A percentile compares a stretch with the other conserved stretches of the same genome.
Evolutionary conservation across 2,797 vertebrate species (phyloP).

Genomic region (Hozukius guyotensis): DNA sequence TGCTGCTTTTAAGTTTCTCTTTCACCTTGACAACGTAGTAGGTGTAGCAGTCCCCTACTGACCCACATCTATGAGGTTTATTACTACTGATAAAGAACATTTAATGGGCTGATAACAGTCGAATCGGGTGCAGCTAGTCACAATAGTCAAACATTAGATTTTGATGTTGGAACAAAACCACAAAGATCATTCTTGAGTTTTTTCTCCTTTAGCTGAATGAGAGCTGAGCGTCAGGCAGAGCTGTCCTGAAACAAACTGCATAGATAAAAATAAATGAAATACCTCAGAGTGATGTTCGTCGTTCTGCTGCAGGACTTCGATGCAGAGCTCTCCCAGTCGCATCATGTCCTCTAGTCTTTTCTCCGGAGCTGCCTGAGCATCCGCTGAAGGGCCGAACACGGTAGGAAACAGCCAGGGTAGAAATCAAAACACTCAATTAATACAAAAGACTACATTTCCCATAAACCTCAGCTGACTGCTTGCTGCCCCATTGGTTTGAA

Average conservation of each 20-base stretch:
- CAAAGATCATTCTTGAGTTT: neutral
- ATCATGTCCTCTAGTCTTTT: conserved; percentile 92
- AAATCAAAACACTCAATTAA: neutral
- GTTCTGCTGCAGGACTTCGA: conserved; percentile 97
- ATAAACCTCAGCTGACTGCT: neutral
- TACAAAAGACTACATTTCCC: neutral
- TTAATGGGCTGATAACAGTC: too few species aligned
- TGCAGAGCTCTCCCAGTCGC: conserved; percentile 93
- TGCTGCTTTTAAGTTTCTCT: too few species aligned
- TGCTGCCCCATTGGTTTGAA: neutral
- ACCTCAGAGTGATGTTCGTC: conserved; percentile 98
- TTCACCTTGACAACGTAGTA: too few species aligned
- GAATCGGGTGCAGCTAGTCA: too few species aligned
- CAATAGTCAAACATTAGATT: too few species aligned
- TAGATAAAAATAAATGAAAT: neutral
- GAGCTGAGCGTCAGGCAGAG: too few species aligned
- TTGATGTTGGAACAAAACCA: too few species aligned
- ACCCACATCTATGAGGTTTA: too few species aligned
- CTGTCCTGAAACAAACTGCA: neutral
- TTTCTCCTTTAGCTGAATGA: neutral
- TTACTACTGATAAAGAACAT: too few species aligned
- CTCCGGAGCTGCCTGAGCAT: conserved; percentile 85
- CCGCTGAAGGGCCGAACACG: conserved; percentile 50
- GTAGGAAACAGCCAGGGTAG: neutral
- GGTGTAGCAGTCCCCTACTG: too few species aligned